phyloP scores from a whole-genome alignment of 2,113 vertebrate species.

The Mola mola region DNA sequence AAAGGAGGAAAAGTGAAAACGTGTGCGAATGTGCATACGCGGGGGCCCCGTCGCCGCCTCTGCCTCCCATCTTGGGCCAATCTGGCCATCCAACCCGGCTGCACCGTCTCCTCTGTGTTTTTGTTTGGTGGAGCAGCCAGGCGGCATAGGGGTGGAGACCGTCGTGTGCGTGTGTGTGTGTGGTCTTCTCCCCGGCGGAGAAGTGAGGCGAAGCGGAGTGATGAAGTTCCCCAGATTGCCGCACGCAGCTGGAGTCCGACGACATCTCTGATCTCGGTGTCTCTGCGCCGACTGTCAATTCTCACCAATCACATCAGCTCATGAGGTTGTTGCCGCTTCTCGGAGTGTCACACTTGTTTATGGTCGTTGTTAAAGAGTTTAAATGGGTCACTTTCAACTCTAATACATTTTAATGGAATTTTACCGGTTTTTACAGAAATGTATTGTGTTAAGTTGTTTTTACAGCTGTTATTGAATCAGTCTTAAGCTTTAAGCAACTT shows the following conservation, averaged over 20 bases:
- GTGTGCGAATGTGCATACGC: slow-evolving; percentile 74
- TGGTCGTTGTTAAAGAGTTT: too few relatives aligned
- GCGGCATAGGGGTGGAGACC: slow-evolving; percentile 19
- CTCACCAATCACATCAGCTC: too few relatives aligned
- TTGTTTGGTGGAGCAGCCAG: slow-evolving; percentile 43
- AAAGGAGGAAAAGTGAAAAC: slow-evolving; percentile 83
- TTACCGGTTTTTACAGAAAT: too few relatives aligned
- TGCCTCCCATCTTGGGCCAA: slow-evolving; percentile 33
- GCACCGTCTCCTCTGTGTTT: slow-evolving; percentile 55
- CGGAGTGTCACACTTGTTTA: too few relatives aligned
- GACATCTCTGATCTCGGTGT: slow-evolving; percentile 29
- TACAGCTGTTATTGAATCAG: too few relatives aligned
- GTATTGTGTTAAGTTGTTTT: too few relatives aligned
- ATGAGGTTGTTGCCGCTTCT: too few relatives aligned
- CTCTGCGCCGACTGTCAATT: too few relatives aligned
- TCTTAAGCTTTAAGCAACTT: too few relatives aligned
- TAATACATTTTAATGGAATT: too few relatives aligned
- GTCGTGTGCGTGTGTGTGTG: slow-evolving; percentile 64
- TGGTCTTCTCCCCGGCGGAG: slow-evolving; percentile 61
- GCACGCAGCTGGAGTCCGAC: slow-evolving; percentile 55
- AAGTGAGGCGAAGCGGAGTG: slow-evolving; percentile 59
- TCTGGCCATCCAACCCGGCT: slow-evolving; percentile 52
- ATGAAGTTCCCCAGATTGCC: slow-evolving; percentile 55
- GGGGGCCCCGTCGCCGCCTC: slow-evolving; percentile 24
- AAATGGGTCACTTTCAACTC: too few relatives aligned